Conservation (phyloP, 2,113 vertebrate genomes). For the Onychostoma macrolepis region DNA sequence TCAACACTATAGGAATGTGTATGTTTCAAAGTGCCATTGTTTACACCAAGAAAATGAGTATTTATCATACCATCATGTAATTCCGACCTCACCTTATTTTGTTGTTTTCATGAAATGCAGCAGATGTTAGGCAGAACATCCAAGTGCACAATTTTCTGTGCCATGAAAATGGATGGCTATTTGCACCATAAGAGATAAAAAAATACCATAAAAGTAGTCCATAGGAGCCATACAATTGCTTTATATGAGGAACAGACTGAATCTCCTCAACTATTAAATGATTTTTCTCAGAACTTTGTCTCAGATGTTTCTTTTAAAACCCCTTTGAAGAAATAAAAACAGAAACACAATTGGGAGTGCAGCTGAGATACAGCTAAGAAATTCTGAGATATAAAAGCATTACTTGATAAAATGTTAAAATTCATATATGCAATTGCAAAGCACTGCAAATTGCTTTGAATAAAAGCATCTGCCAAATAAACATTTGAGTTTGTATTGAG, state of each 20-base stretch:
- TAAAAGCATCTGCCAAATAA: not conserved
- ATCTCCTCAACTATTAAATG: not conserved
- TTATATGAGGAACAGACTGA: not conserved
- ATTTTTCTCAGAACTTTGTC: not conserved
- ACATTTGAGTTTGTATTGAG: not conserved
- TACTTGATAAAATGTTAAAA: not conserved
- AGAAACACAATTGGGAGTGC: not conserved
- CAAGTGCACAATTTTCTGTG: not conserved
- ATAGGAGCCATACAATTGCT: not conserved
- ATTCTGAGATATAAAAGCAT: not conserved
- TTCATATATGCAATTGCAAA: not conserved
- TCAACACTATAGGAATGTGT: not conserved
- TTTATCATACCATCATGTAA: not conserved
- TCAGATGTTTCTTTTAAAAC: not conserved
- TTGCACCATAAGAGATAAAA: constrained; percentile 6
- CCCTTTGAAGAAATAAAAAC: constrained; percentile 5
- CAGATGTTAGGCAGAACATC: not conserved
- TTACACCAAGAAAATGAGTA: not conserved
- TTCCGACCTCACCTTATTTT: not conserved
- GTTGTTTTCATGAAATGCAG: not conserved
- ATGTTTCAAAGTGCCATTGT: not conserved
- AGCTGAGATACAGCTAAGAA: not conserved
- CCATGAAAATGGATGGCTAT: not conserved
- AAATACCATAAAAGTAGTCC: not conserved
- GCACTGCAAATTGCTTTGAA: not conserved